Percentiles rank a stretch among this genome's conserved stretches.
These are phyloP conservation scores for Hydrolagus affinis DNA, from an alignment of 2,113 vertebrate genomes.

Conservation along the genomic window DNA sequence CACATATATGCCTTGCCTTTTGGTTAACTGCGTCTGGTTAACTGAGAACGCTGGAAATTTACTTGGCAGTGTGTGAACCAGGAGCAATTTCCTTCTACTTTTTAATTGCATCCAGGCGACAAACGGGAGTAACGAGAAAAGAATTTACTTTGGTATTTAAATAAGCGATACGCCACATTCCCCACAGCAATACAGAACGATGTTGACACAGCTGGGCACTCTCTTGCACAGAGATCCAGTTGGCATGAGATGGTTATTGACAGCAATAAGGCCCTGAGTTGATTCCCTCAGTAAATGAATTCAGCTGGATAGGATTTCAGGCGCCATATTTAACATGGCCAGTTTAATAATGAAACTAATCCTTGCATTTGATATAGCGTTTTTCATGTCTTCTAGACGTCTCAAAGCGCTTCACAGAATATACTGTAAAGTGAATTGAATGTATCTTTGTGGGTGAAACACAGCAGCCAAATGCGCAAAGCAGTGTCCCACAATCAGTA, in stretches of 20 bases:
- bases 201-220: background rate
- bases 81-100: background rate
- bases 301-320: background rate
- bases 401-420: too few relatives aligned
- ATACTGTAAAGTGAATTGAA: too few relatives aligned
- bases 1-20: background rate
- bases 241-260: background rate
- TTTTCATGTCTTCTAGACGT: too few relatives aligned
- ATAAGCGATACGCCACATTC: background rate
- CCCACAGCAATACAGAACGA: background rate
- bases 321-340: background rate
- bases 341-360: too few relatives aligned
- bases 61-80: background rate
- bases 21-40: background rate
- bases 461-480: too few relatives aligned
- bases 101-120: background rate
- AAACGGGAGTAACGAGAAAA: background rate
- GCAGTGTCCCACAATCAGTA: too few relatives aligned
- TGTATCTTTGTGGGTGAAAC: too few relatives aligned
- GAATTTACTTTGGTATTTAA: background rate
- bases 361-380: too few relatives aligned
- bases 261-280: background rate
- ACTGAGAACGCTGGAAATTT: background rate
- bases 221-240: background rate
- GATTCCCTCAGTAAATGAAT: background rate